These are phyloP conservation scores for Cynoglossus semilaevis DNA, from an alignment of 2,113 vertebrate genomes.

Conservation along the genomic window DNA sequence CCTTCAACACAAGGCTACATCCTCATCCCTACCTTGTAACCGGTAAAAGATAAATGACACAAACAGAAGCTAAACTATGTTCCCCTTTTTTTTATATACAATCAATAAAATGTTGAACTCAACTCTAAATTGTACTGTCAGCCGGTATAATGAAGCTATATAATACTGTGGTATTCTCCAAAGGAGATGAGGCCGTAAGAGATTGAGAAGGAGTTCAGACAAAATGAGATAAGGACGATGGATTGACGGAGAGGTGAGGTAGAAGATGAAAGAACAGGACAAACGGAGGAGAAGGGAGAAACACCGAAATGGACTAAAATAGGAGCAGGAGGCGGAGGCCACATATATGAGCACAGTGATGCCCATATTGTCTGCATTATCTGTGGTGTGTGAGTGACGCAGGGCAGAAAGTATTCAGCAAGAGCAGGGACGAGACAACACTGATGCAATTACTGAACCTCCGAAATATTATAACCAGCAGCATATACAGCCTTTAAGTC, in stretches of 20 bases:
- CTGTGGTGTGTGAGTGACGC: conserved; percentile 13
- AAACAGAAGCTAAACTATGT: conserved; percentile 7
- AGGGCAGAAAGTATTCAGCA: conserved; percentile 25
- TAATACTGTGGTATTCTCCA: not conserved
- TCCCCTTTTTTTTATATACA: not conserved
- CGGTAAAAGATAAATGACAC: conserved; percentile 7
- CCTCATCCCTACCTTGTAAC: not conserved
- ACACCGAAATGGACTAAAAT: conserved; percentile 5
- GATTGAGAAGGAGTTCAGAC: not conserved
- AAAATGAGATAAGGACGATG: not conserved
- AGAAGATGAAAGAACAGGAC: not conserved
- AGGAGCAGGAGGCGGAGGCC: too few species aligned
- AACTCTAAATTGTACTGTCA: conserved; percentile 2
- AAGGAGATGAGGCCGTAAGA: not conserved
- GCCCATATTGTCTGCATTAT: conserved; percentile 39
- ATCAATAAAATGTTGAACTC: conserved; percentile 12
- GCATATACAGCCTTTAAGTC: too few species aligned
- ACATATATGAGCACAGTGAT: not conserved
- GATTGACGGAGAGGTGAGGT: not conserved
- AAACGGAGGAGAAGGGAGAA: not conserved
- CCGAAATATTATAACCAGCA: too few species aligned
- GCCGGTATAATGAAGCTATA: not conserved
- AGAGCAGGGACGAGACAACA: not conserved
- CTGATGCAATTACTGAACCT: not conserved
- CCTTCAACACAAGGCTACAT: not conserved